Evolutionary conservation across 2,888 invertebrate genomes (phyloP), one percentile per base, ranked within the genome.

Genomic region (Ceraclea dissimilis): DNA sequence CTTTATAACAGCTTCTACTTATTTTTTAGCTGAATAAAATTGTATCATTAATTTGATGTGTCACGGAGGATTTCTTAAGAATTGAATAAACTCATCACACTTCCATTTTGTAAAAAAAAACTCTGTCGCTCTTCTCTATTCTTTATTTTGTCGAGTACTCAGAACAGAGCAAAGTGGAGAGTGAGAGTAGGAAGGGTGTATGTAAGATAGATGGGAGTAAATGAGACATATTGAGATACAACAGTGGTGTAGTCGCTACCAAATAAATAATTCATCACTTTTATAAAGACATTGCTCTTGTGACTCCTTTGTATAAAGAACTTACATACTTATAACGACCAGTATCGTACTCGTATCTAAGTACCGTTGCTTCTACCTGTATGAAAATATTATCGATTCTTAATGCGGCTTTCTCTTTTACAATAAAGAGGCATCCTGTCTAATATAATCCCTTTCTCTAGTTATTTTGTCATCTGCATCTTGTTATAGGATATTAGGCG

Each of bases 11-110:
- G 47, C 47, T 13, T 20, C 20, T 6, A 16, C n/a, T n/a, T 47
- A 19, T 16, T 47, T n/a, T 44, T 39, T 4, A 39, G 13, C 4
- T 39, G 39, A 39, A 39, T 39, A 39, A 39, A 18, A 19, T 47
- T 20, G 19, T 20, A 16, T 47, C 47, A 19, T 47, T 47, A 47
- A 47, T 47, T 47, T 18, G 47, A 47, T 6, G 20, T 47, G 47
- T 47, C 47, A 47, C 47, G 20, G 8, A 47, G 47, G 47, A 47
- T 47, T 47, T 20, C 47, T 20, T 19, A 47, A 47, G 47, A 47
- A 47, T 47, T 47, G 47, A 47, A 47, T 47, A 47, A 47, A 47
- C 47, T 47, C 47, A 47, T 47, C 47, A 47, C 47, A 18, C 47
- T 20, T 19, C 20, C 16, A 47, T 47, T 47, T 47, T 47, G 18